These are phyloP conservation scores for Cottus gobio DNA, from an alignment of 2,113 vertebrate species.

Conservation along the genomic window DNA sequence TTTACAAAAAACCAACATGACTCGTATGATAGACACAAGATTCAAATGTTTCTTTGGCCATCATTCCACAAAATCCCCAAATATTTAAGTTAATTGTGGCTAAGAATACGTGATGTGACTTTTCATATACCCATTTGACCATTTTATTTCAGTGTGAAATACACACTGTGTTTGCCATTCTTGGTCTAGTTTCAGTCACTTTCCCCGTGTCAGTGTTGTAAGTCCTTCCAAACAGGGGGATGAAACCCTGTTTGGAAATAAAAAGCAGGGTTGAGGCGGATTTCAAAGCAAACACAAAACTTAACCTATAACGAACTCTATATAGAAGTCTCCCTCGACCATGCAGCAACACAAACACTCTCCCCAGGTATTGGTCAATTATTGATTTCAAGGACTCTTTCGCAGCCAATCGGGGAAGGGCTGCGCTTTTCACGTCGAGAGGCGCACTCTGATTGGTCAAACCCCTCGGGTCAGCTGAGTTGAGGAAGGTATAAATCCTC, in stretches of 20 bases:
- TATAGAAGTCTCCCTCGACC: accelerated
- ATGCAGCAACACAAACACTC: conserved; percentile 64
- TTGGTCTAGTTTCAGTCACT: background rate
- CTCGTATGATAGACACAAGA: background rate
- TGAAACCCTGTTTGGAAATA: background rate
- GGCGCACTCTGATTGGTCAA: conserved; percentile 73
- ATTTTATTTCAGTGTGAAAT: background rate
- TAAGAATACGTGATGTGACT: background rate
- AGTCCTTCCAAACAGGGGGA: background rate
- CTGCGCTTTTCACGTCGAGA: background rate
- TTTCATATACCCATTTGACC: background rate
- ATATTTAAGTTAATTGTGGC: background rate
- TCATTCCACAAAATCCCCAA: background rate
- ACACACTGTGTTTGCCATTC: background rate
- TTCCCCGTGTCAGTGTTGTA: background rate
- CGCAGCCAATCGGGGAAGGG: conserved; percentile 64
- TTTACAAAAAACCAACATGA: background rate
- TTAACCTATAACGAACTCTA: background rate
- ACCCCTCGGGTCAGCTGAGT: conserved; percentile 61
- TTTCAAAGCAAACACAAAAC: conserved; percentile 12
- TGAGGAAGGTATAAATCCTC: conserved; percentile 72
- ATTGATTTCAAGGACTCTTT: conserved; percentile 1
- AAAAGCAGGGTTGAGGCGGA: background rate
- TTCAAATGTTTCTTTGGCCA: background rate
- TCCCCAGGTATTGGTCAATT: conserved; percentile 55